These are phyloP conservation scores for Pygathrix nemaeus DNA, from an alignment of 2,113 vertebrate species.

Conservation along the genomic window DNA sequence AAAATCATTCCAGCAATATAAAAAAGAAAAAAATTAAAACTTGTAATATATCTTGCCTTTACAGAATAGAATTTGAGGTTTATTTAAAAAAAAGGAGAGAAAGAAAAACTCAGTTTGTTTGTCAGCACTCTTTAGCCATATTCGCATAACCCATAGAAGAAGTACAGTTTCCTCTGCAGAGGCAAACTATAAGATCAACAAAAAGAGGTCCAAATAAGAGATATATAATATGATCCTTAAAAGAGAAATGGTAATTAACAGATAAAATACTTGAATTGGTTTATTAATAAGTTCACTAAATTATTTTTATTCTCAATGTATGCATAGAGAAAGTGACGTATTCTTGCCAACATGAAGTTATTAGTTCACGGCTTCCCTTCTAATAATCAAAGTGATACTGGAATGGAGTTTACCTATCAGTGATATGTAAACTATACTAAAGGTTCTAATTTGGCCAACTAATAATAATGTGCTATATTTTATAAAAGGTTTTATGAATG, in stretches of 20 bases:
- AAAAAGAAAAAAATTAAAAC: not conserved
- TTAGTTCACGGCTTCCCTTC: not conserved
- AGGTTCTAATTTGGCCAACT: not conserved
- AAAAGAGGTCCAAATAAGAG: not conserved
- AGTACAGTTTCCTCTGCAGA: not conserved
- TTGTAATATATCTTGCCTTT: not conserved
- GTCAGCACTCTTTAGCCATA: not conserved
- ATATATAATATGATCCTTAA: not conserved
- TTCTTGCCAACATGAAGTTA: not conserved
- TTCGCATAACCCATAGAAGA: not conserved
- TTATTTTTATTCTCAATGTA: not conserved
- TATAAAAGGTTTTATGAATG: not conserved
- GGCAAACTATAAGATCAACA: not conserved
- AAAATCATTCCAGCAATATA: not conserved
- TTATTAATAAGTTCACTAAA: not conserved
- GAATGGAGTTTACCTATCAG: not conserved
- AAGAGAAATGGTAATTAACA: not conserved
- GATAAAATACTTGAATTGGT: not conserved
- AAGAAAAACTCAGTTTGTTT: not conserved
- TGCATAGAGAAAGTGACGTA: not conserved
- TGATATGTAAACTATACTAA: not conserved
- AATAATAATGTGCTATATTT: not conserved
- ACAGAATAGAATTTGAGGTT: not conserved
- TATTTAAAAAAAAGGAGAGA: not conserved
- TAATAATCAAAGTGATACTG: not conserved